Percentiles rank a stretch among this genome's conserved stretches.
phyloP scores from a whole-genome alignment of 2,797 vertebrate genomes.

The Falco naumanni region DNA sequence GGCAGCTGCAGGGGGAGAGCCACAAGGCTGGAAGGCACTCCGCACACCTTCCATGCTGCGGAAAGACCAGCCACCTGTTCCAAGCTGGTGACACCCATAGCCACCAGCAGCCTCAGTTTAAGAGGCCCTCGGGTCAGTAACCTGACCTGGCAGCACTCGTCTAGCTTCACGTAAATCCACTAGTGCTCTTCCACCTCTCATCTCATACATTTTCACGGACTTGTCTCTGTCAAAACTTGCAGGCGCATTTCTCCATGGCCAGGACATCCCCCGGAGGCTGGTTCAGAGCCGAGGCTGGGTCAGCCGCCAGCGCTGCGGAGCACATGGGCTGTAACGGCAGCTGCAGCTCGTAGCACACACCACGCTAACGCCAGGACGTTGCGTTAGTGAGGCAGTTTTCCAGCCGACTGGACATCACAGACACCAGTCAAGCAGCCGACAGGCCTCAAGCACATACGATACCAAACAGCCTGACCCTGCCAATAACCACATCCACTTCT shows the following conservation, averaged over 20 bases:
- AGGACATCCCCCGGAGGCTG: neutral
- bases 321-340: neutral
- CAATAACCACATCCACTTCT: neutral
- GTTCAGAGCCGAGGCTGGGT: neutral
- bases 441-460: rapidly evolving
- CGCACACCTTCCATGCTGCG: neutral
- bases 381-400: neutral
- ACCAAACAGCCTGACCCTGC: neutral
- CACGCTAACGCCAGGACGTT: neutral
- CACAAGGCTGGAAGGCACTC: neutral
- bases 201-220: neutral
- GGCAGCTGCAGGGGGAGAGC: neutral
- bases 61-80: neutral
- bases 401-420: neutral
- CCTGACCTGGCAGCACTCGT: neutral
- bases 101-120: neutral
- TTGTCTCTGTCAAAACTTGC: neutral
- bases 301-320: neutral
- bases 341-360: neutral
- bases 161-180: neutral
- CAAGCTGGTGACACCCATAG: rapidly evolving
- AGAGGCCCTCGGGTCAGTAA: neutral
- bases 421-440: neutral
- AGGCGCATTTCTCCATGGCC: neutral
- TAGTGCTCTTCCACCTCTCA: neutral